Conservation (phyloP, 2,888 invertebrate genomes). For the Eucriotettix oculatus region DNA sequence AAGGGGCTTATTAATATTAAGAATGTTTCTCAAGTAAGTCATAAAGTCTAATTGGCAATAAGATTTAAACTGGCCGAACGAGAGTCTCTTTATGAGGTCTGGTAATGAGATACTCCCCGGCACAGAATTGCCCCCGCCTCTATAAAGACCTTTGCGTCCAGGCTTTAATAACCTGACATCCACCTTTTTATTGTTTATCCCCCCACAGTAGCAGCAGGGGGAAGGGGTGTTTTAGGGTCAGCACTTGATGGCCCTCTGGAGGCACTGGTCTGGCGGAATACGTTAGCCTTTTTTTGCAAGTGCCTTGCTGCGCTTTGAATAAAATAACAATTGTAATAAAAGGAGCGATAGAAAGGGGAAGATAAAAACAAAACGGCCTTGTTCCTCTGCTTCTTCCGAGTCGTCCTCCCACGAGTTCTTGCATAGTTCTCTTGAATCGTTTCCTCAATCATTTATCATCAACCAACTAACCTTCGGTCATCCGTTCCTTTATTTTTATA, state of each 20-base stretch:
- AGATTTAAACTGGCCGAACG: not conserved
- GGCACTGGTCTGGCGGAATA: not conserved
- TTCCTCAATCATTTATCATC: too few relatives aligned
- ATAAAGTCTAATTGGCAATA: not conserved
- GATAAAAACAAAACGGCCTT: not conserved
- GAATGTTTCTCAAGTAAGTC: not conserved
- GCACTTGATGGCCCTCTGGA: not conserved
- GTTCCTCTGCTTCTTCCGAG: too few relatives aligned
- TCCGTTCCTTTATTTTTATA: too few relatives aligned
- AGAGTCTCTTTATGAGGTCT: not conserved
- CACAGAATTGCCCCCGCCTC: too few relatives aligned
- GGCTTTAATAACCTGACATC: not conserved
- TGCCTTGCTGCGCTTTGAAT: not conserved
- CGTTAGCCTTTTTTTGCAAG: not conserved
- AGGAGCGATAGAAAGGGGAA: not conserved
- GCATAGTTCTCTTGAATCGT: too few relatives aligned
- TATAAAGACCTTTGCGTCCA: too few relatives aligned
- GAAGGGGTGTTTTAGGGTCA: not conserved
- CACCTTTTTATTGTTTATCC: not conserved
- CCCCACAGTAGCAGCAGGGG: not conserved
- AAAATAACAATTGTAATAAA: not conserved
- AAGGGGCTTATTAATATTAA: not conserved
- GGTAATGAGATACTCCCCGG: not conserved
- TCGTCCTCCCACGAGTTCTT: too few relatives aligned
- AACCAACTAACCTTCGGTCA: too few relatives aligned